phyloP scores from a whole-genome alignment of 2,797 vertebrate genomes.

The Lithobates sylvaticus region DNA sequence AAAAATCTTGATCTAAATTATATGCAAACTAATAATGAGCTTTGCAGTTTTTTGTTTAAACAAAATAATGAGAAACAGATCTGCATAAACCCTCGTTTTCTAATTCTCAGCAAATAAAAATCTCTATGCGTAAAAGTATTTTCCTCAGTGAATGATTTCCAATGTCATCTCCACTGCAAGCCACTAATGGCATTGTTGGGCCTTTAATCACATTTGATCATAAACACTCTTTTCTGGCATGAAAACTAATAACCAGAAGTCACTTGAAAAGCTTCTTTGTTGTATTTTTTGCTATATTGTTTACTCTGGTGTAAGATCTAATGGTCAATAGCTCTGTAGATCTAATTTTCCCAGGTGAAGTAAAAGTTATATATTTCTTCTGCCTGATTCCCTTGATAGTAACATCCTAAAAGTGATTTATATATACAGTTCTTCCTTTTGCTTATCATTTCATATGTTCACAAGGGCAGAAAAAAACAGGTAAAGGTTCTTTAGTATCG shows the following conservation, averaged over 20 bases:
- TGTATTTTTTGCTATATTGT: background rate
- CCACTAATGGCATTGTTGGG: background rate
- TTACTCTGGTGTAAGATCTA: background rate
- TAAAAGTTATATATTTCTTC: background rate
- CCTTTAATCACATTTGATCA: background rate
- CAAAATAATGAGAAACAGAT: background rate
- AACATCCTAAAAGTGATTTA: background rate
- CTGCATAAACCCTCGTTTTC: background rate
- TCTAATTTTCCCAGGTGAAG: background rate
- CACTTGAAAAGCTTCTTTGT: background rate
- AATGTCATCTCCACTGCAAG: background rate
- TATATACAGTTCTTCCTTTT: background rate
- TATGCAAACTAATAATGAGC: background rate
- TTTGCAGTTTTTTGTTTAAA: background rate
- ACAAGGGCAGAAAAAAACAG: no score
- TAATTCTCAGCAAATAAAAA: background rate
- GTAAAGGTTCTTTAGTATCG: background rate
- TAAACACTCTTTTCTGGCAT: background rate
- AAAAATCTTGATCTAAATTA: background rate
- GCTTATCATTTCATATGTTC: background rate
- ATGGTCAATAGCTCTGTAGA: background rate
- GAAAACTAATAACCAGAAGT: background rate
- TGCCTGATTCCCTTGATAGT: background rate
- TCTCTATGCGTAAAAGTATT: background rate
- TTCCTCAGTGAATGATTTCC: background rate